A percentile compares a stretch with the other conserved stretches of the same genome.
Evolutionary conservation across 2,797 vertebrate genomes (phyloP).

Genomic region (Acanthiza pusilla): DNA sequence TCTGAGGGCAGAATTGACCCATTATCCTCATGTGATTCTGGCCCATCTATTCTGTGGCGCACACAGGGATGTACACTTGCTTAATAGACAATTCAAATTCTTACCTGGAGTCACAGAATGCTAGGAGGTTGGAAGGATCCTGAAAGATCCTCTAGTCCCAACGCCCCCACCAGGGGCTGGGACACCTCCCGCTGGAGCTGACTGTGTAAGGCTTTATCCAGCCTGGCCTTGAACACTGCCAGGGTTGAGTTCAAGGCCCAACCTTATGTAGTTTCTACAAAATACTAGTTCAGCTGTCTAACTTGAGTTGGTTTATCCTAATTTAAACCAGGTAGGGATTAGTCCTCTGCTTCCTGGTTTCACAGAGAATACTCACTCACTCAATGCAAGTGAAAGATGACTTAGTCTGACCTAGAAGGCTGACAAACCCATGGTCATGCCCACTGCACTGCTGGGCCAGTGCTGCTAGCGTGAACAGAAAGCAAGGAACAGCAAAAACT

Average conservation of each 20-base stretch:
- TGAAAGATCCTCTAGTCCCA: neutral
- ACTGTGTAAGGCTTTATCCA: neutral
- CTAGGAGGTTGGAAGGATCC: neutral
- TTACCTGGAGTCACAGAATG: neutral
- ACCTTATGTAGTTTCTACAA: neutral
- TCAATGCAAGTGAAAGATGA: neutral
- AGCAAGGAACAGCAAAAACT: neutral
- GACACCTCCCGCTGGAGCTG: neutral
- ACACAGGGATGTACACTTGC: neutral
- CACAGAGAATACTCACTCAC: neutral
- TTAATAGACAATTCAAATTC: neutral
- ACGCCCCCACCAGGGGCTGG: too few species aligned
- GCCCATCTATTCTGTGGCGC: neutral
- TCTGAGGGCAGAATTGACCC: neutral
- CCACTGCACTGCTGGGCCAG: neutral
- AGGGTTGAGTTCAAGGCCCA: neutral
- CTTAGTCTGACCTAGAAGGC: neutral
- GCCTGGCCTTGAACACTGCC: neutral
- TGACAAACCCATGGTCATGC: neutral
- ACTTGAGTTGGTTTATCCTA: neutral
- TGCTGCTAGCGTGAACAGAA: neutral
- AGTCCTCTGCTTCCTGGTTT: neutral
- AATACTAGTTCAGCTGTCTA: neutral
- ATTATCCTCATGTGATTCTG: neutral
- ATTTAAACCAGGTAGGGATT: neutral